Evolutionary conservation across 2,113 vertebrate species (phyloP).

Genomic region (Shinisaurus crocodilurus): DNA sequence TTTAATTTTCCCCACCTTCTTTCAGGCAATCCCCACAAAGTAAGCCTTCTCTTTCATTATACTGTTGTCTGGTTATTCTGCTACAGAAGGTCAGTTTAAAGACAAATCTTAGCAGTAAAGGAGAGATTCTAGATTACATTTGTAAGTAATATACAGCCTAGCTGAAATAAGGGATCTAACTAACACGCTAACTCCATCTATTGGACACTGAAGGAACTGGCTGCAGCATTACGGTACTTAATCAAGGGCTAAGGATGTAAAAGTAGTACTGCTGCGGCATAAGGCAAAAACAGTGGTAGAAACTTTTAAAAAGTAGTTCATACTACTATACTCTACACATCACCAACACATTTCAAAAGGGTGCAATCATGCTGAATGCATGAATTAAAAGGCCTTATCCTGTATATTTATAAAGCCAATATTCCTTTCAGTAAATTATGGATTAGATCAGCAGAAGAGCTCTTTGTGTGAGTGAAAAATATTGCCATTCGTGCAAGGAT

Average conservation of each 20-base stretch:
- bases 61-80: background rate
- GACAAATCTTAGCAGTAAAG: background rate
- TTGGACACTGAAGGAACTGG: background rate
- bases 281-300: background rate
- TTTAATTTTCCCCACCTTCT: background rate
- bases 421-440: background rate
- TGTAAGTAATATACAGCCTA: background rate
- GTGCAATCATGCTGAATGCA: background rate
- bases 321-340: background rate
- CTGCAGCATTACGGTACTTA: background rate
- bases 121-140: background rate
- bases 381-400: background rate
- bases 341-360: background rate
- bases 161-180: background rate
- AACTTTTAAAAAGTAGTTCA: background rate
- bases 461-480: background rate
- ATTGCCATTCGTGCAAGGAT: background rate
- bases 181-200: conserved; percentile 12
- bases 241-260: background rate
- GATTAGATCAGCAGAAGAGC: background rate
- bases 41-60: background rate
- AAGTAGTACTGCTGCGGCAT: background rate
- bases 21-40: background rate
- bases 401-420: background rate
- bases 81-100: background rate